These are phyloP conservation scores for Carduelis carduelis DNA, from an alignment of 2,797 vertebrate species.

Conservation along the genomic window DNA sequence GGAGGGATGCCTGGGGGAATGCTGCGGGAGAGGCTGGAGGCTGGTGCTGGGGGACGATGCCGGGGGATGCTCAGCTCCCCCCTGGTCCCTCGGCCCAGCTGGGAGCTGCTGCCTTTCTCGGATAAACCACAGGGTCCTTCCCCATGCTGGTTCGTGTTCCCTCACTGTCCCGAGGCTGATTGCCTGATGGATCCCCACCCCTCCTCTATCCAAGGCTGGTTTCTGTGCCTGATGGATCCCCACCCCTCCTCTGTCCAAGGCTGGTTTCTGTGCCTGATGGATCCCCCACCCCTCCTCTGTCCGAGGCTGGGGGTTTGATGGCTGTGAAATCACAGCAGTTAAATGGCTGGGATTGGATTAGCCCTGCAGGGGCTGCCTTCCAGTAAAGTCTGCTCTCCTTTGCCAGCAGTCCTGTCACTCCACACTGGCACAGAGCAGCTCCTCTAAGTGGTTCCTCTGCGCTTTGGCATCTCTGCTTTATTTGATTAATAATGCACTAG, in stretches of 20 bases:
- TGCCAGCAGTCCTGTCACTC: not conserved
- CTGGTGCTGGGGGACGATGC: too few relatives aligned
- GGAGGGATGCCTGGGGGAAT: too few relatives aligned
- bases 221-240: too few relatives aligned
- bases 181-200: too few relatives aligned
- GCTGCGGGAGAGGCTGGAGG: too few relatives aligned
- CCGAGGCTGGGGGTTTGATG: not conserved
- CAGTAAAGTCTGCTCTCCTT: not conserved
- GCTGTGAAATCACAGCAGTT: not conserved
- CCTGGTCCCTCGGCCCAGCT: rapidly evolving
- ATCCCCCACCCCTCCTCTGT: not conserved
- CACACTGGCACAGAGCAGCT: not conserved
- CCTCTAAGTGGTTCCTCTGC: not conserved
- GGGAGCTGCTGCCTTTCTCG: not conserved
- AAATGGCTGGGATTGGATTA: not conserved
- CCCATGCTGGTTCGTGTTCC: not conserved
- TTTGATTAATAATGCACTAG: not conserved
- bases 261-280: not conserved
- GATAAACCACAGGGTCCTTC: not conserved
- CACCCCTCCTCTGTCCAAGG: not conserved
- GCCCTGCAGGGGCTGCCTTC: not conserved
- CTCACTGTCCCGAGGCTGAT: not conserved
- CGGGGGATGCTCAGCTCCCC: rapidly evolving
- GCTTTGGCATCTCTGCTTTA: not conserved
- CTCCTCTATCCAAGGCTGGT: too few relatives aligned